Percentiles rank a stretch among this genome's conserved stretches.
phyloP scores from a whole-genome alignment of 2,888 invertebrate genomes.

The Ditula angustiorana region DNA sequence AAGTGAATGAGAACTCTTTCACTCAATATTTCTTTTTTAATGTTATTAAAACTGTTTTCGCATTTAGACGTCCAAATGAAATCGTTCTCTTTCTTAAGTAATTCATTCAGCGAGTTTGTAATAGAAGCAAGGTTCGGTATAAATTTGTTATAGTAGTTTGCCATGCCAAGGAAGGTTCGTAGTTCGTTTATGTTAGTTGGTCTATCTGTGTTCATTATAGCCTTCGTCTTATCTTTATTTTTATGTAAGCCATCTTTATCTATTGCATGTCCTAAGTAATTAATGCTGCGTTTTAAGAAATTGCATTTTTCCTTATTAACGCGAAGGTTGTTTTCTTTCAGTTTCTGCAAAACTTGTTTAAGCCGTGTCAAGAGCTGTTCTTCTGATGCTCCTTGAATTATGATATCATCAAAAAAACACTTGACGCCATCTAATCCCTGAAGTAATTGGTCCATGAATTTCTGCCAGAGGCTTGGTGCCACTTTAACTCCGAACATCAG shows the following conservation, averaged over 20 bases:
- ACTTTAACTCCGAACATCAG: conserved; percentile 15
- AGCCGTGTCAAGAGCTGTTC: background rate
- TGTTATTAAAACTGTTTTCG: background rate
- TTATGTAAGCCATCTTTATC: conserved; percentile 1
- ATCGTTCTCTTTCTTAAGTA: too few relatives aligned
- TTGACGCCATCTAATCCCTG: background rate
- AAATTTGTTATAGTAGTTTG: conserved; percentile 32
- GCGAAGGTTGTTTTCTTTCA: background rate
- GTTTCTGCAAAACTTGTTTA: background rate
- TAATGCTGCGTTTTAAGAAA: background rate
- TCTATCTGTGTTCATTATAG: background rate
- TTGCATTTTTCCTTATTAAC: conserved; percentile 4
- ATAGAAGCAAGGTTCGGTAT: conserved; percentile 13
- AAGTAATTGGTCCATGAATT: background rate
- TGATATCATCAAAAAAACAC: conserved; percentile 15
- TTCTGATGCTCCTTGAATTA: background rate
- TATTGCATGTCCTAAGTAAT: background rate
- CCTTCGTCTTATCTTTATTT: conserved; percentile 19
- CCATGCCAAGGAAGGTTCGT: conserved; percentile 24
- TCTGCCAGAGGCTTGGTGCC: background rate
- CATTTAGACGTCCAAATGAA: too few relatives aligned
- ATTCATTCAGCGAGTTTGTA: background rate
- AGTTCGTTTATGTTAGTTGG: background rate
- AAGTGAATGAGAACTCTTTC: conserved; percentile 19
- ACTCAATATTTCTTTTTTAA: background rate